Percentiles rank a stretch among this genome's conserved stretches.
Evolutionary conservation across 2,797 vertebrate species (phyloP).

Genomic region (Pangasius krempfi): DNA sequence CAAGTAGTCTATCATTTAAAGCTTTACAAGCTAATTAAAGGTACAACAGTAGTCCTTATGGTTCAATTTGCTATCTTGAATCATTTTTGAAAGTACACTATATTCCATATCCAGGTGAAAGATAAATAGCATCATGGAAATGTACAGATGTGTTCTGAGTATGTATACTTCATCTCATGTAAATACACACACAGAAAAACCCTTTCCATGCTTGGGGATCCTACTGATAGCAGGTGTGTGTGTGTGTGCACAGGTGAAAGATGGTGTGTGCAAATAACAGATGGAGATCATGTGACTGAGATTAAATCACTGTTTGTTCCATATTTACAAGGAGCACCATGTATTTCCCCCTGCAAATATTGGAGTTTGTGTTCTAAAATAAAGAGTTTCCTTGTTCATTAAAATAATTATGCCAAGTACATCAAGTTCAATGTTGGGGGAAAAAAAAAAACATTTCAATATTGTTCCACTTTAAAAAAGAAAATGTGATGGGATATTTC

Average conservation of each 20-base stretch:
- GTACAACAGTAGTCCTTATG: neutral
- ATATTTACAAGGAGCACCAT: neutral
- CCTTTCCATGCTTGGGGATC: neutral
- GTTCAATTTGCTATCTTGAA: neutral
- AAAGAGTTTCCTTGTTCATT: neutral
- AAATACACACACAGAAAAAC: neutral
- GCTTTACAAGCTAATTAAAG: neutral
- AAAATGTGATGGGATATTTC: neutral
- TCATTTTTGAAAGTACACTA: neutral
- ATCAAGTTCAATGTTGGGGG: neutral
- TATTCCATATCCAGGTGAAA: neutral
- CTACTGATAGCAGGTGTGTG: neutral
- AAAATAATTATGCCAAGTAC: no score
- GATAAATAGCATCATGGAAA: neutral
- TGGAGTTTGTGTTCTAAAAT: neutral
- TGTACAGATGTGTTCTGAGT: neutral
- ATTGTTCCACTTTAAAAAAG: neutral
- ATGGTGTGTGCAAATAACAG: neutral
- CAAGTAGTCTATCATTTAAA: neutral
- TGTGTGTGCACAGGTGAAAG: neutral
- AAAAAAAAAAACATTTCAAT: neutral
- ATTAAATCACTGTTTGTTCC: slow-evolving; percentile 15
- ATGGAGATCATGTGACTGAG: neutral
- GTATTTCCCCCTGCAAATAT: neutral
- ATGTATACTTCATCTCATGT: neutral